Percentiles rank a stretch among this genome's conserved stretches.
These are phyloP conservation scores for Cladorhizidae sp. DNA, from an alignment of 37 sponge, comb jelly and placozoan species.

Conservation along the genomic window DNA sequence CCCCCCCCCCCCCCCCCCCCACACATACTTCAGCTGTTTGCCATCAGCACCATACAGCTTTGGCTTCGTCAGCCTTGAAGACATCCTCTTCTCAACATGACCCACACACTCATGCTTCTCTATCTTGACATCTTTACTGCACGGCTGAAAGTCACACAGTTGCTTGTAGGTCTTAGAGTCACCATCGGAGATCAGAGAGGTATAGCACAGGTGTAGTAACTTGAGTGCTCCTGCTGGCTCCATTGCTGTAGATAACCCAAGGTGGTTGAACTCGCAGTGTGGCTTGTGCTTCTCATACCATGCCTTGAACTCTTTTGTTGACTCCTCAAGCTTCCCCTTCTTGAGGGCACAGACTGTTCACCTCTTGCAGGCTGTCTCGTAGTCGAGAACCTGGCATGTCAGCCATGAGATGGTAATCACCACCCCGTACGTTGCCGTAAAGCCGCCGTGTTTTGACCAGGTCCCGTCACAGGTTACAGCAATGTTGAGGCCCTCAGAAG, in stretches of 20 bases:
- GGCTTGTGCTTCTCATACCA: constrained; percentile 13
- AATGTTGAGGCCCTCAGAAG: constrained; percentile 9
- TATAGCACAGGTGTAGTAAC: not conserved
- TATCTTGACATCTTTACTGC: constrained; percentile 1
- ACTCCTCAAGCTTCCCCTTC: not conserved
- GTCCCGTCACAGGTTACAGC: constrained; percentile 43
- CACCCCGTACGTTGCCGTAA: constrained; percentile 16
- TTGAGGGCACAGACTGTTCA: constrained; percentile 7
- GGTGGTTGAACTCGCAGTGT: not conserved
- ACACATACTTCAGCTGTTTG: too few species aligned
- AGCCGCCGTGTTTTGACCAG: constrained; percentile 32
- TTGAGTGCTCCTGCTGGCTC: constrained; percentile 11
- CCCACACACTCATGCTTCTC: constrained; percentile 14
- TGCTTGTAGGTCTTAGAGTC: constrained; percentile 16
- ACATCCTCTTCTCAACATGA: constrained; percentile 24
- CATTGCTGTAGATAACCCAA: constrained; percentile 10
- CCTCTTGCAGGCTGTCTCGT: not conserved
- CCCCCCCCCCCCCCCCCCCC: too few species aligned
- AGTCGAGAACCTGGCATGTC: constrained; percentile 31
- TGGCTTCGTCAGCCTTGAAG: not conserved
- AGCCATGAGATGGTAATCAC: constrained; percentile 17
- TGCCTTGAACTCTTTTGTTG: not conserved
- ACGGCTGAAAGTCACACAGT: constrained; percentile 15
- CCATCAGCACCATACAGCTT: too few species aligned
- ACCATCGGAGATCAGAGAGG: constrained; percentile 14